Evolutionary conservation across 2,888 invertebrate genomes (phyloP), one percentile per base, ranked within the genome.

Genomic region (Drosophila falleni): DNA sequence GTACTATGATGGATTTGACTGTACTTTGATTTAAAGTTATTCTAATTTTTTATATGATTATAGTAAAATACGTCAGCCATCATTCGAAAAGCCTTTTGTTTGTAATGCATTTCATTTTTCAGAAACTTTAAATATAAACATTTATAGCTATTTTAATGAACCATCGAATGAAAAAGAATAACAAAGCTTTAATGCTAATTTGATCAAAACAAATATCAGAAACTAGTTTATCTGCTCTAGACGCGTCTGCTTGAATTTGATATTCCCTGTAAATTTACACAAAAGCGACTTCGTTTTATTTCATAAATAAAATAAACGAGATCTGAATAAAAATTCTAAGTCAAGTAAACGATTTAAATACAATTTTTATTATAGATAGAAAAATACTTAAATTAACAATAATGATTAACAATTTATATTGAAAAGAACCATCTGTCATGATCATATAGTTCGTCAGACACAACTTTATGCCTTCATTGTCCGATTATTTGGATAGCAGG

Each of bases 211-310:
- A 42, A 54, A 42, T 42, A 26, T 35, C 3, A 11, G n/a, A 55
- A 55, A 55, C 55, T 44, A 35, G 55, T 55, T 55, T 55, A 9
- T 10, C 5, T 33, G 6, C 5, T n/a, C 4, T 13, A 44, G 23
- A 23, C 13, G 15, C 5, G 15, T 5, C 23, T 44, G 44, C n/a
- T 15, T 33, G 3, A 19, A 13, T 19, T 10, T 1, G 0, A 42
- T 10, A 55, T 55, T 44, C 55, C 44, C 55, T 55, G 44, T 55
- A 23, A 41, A 5, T n/a, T 9, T 3, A 13, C 13, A 35, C 1
- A 23, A n/a, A 11, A 9, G 10, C 16, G 1, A n/a, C 8, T 41
- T 41, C 1, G 1, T 10, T 11, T 42, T 42, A 4, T 11, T 5
- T 10, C 2, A 42, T 11, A 9, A 6, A 29, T 9, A n/a, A 16